Evolutionary conservation across 2,797 vertebrate species (phyloP), one percentile per base, ranked within the genome.

Genomic region (Cyprinodon diabolis): DNA sequence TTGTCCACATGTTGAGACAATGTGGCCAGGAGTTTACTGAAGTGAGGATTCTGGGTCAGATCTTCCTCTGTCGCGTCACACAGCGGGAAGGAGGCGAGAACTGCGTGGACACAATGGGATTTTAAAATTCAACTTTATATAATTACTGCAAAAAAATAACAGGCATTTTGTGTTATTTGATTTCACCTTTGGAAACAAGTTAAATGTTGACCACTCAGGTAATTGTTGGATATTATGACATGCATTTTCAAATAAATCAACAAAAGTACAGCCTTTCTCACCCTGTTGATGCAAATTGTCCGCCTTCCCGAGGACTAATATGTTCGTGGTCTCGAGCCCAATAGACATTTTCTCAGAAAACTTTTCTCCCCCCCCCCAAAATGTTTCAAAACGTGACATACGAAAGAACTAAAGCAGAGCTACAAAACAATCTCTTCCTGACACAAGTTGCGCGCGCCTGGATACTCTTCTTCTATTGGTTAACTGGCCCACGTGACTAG

Each of bases 1-100:
- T 74, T 87, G 47, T 97, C 95, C 85, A 97, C 73, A 11, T 94
- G 92, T 48, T 95, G 95, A 0, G 93, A 82, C 54, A 97, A 84
- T 43, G 90, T 90, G 45, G 90, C 90, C 78, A 97, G 85, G 4
- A 97, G 94, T 70, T 93, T 95, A 85, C 94, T 93, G 75, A 97
- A 95, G 72, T 91, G 84, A 0, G 96, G 95, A 67, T 96, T 95
- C 79, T 92, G 93, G 43, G 87, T 87, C 74, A 97, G 83, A 60
- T 97, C 96, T 17, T 95, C 94, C 67, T 96, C 95, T 0, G 85
- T 93, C 69, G 96, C 25, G 65, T 94, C 90, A 80, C 95, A 95
- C 40, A 95, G 86, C 13, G 95, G 95, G 71, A 96, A 94, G 6
- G 90, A 91, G n/a, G 92, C 83, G 3, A 95, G 80, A 58, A 95